Evolutionary conservation across 37 sponge, comb jelly and placozoan species (phyloP).

Genomic region (Bolinopsis microptera): DNA sequence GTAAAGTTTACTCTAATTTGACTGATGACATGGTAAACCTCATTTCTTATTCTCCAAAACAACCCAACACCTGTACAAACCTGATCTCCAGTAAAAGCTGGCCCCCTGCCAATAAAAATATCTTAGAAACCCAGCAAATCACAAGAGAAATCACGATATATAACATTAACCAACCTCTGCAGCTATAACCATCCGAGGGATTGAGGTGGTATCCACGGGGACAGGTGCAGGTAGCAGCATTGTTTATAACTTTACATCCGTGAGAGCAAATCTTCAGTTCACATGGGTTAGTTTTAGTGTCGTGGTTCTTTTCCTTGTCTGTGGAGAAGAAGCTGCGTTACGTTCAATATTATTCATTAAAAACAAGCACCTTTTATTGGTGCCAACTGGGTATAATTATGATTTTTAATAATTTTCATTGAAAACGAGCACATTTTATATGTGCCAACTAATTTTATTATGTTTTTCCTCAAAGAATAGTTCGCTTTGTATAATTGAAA

Average conservation of each 20-base stretch:
- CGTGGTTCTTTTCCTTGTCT: not conserved
- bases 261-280: not conserved
- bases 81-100: too few relatives aligned
- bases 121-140: too few relatives aligned
- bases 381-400: not conserved
- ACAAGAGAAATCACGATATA: too few relatives aligned
- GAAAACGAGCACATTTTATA: not conserved
- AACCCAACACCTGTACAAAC: too few relatives aligned
- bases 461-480: not conserved
- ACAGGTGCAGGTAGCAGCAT: constrained; percentile 6
- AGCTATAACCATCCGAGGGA: not conserved
- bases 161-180: too few relatives aligned
- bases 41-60: too few relatives aligned
- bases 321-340: too few relatives aligned
- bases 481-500: not conserved
- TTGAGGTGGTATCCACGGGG: not conserved
- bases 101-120: too few relatives aligned
- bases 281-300: not conserved
- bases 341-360: not conserved
- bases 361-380: not conserved
- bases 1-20: too few relatives aligned
- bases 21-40: too few relatives aligned
- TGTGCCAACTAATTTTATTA: not conserved
- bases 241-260: not conserved
- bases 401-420: not conserved